Conservation (phyloP, 1,140 invertebrate species). For the Dinothrombium tinctorium region DNA sequence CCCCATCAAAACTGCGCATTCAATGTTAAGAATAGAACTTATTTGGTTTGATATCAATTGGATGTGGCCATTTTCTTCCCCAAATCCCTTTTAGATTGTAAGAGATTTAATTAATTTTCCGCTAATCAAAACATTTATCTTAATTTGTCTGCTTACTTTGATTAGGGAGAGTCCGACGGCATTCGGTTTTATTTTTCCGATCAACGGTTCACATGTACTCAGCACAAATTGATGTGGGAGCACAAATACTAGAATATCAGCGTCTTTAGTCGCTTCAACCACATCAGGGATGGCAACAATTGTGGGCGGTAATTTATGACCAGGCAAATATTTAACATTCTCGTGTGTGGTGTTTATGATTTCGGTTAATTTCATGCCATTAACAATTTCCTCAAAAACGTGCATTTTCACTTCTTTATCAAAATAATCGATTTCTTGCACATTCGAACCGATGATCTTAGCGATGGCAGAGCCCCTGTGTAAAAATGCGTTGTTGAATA, state of each 20-base stretch:
- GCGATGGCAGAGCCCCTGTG: conserved; percentile 95
- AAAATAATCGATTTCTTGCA: conserved; percentile 43
- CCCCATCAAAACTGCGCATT: conserved; percentile 86
- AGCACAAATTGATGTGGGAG: conserved; percentile 91
- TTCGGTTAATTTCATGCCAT: conserved; percentile 87
- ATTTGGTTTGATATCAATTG: conserved; percentile 88
- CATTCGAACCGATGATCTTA: conserved; percentile 86
- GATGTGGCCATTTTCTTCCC: conserved; percentile 67
- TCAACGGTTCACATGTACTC: conserved; percentile 52
- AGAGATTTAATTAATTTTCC: conserved; percentile 3
- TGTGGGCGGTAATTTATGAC: conserved; percentile 61
- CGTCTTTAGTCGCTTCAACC: conserved; percentile 54
- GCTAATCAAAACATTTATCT: neutral
- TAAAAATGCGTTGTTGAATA: neutral
- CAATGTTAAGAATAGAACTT: conserved; percentile 53
- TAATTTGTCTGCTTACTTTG: conserved; percentile 37
- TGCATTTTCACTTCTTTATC: conserved; percentile 80
- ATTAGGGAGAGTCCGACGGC: conserved; percentile 81
- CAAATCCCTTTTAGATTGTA: conserved; percentile 47
- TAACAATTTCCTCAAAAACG: conserved; percentile 86
- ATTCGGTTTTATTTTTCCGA: conserved; percentile 69
- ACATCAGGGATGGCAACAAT: conserved; percentile 25
- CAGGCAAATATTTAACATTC: conserved; percentile 95
- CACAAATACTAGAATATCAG: conserved; percentile 89
- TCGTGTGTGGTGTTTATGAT: conserved; percentile 95